Percentiles rank a stretch among this genome's conserved stretches.
Evolutionary conservation across 2,113 vertebrate genomes (phyloP).

Genomic region (Garra rufa): DNA sequence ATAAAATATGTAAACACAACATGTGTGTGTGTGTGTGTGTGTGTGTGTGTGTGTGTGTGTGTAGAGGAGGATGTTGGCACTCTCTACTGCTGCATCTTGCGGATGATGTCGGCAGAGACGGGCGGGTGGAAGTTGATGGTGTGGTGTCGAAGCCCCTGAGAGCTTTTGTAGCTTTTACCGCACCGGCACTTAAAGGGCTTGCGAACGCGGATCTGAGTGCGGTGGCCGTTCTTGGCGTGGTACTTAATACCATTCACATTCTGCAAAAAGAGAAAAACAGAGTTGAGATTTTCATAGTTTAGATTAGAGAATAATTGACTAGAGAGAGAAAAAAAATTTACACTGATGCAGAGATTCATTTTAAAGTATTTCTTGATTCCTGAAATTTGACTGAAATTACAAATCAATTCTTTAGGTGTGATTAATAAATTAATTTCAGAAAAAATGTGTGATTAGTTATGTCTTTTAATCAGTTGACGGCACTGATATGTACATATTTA

Average conservation of each 20-base stretch:
- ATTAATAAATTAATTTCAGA: no score
- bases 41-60: not conserved
- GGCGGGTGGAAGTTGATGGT: conserved; percentile 98
- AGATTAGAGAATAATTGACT: not conserved
- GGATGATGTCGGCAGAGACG: conserved; percentile 92
- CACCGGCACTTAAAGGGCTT: conserved; percentile 98
- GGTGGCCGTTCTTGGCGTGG: conserved; percentile 98
- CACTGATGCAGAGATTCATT: not conserved
- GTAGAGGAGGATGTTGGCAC: conserved; percentile 72
- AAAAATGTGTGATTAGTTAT: no score
- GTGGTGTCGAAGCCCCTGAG: conserved; percentile 98
- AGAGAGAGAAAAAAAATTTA: not conserved
- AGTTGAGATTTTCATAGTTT: not conserved
- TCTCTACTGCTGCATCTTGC: conserved; percentile 95
- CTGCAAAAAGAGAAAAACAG: conserved; percentile 70
- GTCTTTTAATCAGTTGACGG: no score
- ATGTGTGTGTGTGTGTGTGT: not conserved
- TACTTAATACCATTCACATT: conserved; percentile 99
- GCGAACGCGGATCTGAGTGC: conserved; percentile 94
- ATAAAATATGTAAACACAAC: no score
- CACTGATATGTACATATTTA: no score
- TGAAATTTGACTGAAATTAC: no score
- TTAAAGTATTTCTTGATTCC: no score
- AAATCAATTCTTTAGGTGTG: no score
- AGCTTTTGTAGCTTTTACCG: conserved; percentile 98